Conservation (phyloP, 1,140 invertebrate species). For the Cotesia chilonis region DNA sequence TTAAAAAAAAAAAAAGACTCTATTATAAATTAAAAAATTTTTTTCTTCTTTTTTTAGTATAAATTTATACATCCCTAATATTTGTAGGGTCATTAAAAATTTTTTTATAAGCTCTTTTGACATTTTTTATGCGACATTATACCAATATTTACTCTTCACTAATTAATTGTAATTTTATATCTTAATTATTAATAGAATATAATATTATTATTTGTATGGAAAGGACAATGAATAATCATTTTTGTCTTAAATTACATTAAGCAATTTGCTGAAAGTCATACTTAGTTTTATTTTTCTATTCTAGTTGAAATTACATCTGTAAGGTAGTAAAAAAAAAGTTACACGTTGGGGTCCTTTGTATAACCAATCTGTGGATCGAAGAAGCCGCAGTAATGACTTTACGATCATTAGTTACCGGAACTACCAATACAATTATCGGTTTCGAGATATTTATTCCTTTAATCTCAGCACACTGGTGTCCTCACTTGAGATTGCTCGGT, state of each 20-base stretch:
- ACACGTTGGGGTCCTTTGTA: constrained; percentile 36
- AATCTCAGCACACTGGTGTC: constrained; percentile 51
- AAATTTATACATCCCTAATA: too few relatives aligned
- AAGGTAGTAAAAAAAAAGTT: background rate
- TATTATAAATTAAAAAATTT: too few relatives aligned
- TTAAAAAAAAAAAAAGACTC: too few relatives aligned
- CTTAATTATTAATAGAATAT: too few relatives aligned
- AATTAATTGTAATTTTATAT: too few relatives aligned
- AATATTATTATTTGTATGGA: too few relatives aligned
- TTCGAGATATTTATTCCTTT: constrained; percentile 62
- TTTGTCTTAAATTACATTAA: constrained; percentile 5
- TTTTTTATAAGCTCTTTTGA: too few relatives aligned
- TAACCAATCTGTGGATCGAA: constrained; percentile 53
- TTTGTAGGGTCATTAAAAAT: too few relatives aligned
- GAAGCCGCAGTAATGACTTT: constrained; percentile 62
- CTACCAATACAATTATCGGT: constrained; percentile 66
- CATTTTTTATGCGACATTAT: too few relatives aligned
- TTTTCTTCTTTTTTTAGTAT: too few relatives aligned
- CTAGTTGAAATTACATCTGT: constrained; percentile 30
- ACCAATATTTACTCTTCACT: too few relatives aligned
- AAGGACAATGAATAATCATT: too few relatives aligned
- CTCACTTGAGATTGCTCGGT: constrained; percentile 47
- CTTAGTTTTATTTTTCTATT: constrained; percentile 16
- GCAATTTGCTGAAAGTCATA: constrained; percentile 48
- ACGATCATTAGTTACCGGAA: constrained; percentile 67